Percentiles rank a stretch among this genome's conserved stretches.
Evolutionary conservation across 92 coral and sea anemone genomes (phyloP).

Genomic region (Porites rus): DNA sequence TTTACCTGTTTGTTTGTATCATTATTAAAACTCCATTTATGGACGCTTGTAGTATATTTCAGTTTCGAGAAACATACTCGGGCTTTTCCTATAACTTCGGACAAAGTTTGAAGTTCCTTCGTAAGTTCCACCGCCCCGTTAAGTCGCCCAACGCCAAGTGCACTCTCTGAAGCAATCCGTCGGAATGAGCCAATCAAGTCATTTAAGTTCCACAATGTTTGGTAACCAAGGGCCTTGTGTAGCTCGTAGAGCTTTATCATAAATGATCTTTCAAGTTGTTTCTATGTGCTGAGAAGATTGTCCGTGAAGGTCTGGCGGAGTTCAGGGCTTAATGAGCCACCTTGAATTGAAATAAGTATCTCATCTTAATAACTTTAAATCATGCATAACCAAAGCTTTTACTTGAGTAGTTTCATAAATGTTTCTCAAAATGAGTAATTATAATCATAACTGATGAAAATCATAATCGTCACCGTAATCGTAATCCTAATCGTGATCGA

Average conservation of each 20-base stretch:
- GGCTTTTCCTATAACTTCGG: not conserved
- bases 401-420: no score
- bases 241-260: not conserved
- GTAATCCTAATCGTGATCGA: no score
- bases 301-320: slow-evolving; percentile 23
- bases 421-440: no score
- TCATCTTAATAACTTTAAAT: not conserved
- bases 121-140: not conserved
- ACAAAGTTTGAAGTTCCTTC: not conserved
- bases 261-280: slow-evolving; percentile 6
- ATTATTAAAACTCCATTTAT: slow-evolving; percentile 1
- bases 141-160: not conserved
- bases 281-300: slow-evolving; percentile 8
- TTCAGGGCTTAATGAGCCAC: not conserved
- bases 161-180: slow-evolving; percentile 6
- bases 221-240: not conserved
- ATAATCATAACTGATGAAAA: no score
- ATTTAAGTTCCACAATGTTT: not conserved
- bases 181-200: not conserved
- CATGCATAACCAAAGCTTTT: no score
- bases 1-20: not conserved
- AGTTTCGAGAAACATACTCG: not conserved
- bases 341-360: not conserved
- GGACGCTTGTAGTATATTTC: not conserved
- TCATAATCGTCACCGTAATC: no score